phyloP scores from a whole-genome alignment of 2,797 vertebrate species.

The Hirundo rustica region DNA sequence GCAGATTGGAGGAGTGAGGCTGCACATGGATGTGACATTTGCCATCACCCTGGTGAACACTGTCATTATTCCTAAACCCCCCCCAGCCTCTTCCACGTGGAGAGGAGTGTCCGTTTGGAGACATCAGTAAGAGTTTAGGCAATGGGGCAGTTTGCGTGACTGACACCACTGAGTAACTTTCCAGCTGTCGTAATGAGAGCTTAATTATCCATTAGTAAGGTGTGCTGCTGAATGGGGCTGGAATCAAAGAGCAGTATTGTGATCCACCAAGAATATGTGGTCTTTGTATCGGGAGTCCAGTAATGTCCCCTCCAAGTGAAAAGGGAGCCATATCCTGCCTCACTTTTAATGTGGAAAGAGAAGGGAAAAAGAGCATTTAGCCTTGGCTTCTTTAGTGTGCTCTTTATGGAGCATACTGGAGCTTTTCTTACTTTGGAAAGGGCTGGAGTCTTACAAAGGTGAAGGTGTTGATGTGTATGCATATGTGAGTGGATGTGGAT shows the following conservation, averaged over 20 bases:
- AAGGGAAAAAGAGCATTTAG: neutral
- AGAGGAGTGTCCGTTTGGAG: neutral
- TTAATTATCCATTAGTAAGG: neutral
- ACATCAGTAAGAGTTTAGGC: neutral
- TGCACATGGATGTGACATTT: fast-evolving
- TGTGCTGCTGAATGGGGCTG: neutral
- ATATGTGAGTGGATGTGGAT: neutral
- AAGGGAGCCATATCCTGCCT: neutral
- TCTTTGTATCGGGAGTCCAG: neutral
- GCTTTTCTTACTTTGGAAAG: neutral
- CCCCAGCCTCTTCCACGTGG: neutral
- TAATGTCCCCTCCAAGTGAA: neutral
- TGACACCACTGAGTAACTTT: neutral
- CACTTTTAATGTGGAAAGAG: neutral
- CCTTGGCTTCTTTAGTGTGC: neutral
- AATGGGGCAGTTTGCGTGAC: neutral
- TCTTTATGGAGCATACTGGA: neutral
- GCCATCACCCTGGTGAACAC: neutral
- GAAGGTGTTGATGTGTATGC: neutral
- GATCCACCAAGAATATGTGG: neutral
- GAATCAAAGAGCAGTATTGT: neutral
- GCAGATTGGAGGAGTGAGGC: neutral
- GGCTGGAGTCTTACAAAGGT: neutral
- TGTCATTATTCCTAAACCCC: neutral
- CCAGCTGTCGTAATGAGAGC: neutral